These are phyloP conservation scores for Leptosomus discolor DNA, from an alignment of 2,113 vertebrate genomes.

Conservation along the genomic window DNA sequence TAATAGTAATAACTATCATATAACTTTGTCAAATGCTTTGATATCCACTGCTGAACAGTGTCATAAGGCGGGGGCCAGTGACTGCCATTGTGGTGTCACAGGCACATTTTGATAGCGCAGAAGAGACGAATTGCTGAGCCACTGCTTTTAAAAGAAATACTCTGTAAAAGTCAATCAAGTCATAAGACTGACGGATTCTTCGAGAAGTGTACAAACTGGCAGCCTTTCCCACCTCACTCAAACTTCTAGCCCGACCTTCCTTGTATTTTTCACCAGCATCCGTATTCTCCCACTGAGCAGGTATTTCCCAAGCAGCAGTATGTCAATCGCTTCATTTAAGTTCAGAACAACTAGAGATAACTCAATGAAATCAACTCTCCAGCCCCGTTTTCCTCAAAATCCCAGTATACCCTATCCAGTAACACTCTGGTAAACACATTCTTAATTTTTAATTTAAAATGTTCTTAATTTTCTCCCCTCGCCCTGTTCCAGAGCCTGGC, in stretches of 20 bases:
- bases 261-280: neutral
- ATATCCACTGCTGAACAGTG: neutral
- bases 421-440: neutral
- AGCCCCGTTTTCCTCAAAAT: neutral
- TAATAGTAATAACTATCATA: neutral
- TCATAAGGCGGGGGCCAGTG: neutral
- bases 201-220: fast-evolving
- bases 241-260: neutral
- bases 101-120: neutral
- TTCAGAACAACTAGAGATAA: neutral
- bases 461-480: neutral
- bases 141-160: neutral
- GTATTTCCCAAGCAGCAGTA: neutral
- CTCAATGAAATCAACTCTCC: neutral
- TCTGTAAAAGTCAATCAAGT: neutral
- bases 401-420: too few relatives aligned
- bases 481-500: neutral
- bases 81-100: neutral
- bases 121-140: neutral
- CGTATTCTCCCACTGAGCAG: neutral
- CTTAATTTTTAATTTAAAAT: too few relatives aligned
- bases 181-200: neutral
- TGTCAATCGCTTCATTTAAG: neutral
- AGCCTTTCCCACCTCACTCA: neutral
- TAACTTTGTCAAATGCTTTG: neutral